These are phyloP conservation scores for Lanius ludovicianus DNA, from an alignment of 2,113 vertebrate species.

Conservation along the genomic window DNA sequence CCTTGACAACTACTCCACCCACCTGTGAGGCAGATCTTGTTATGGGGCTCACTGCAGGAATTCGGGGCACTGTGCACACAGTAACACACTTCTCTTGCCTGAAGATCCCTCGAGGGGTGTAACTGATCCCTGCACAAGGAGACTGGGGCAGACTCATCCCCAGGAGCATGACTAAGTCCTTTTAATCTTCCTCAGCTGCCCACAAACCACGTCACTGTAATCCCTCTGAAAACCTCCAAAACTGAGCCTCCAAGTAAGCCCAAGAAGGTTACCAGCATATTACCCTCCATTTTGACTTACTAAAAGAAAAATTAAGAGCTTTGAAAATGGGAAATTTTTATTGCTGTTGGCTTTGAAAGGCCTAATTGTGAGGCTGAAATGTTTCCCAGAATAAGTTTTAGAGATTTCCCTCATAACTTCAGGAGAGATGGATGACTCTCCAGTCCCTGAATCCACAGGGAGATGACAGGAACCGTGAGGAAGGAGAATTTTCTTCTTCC, in stretches of 20 bases:
- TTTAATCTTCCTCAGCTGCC: conserved; percentile 8
- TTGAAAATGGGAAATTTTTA: neutral
- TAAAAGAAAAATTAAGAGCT: neutral
- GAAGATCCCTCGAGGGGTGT: neutral
- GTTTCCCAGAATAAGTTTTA: neutral
- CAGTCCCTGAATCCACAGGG: neutral
- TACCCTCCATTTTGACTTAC: neutral
- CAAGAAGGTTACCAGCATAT: neutral
- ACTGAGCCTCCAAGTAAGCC: neutral
- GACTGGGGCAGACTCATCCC: neutral
- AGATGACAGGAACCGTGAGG: neutral
- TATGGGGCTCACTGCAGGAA: neutral
- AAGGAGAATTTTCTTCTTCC: neutral
- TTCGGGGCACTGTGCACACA: neutral
- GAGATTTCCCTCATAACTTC: neutral
- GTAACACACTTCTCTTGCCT: neutral
- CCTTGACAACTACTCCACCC: neutral
- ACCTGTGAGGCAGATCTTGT: neutral
- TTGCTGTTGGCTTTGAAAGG: neutral
- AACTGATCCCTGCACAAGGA: neutral
- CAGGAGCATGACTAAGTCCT: neutral
- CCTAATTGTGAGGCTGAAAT: neutral
- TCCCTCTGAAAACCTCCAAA: neutral
- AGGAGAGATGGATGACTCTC: neutral
- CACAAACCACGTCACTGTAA: neutral